Conservation (phyloP, 2,113 vertebrate genomes). For the Lichenostomus cassidix region DNA sequence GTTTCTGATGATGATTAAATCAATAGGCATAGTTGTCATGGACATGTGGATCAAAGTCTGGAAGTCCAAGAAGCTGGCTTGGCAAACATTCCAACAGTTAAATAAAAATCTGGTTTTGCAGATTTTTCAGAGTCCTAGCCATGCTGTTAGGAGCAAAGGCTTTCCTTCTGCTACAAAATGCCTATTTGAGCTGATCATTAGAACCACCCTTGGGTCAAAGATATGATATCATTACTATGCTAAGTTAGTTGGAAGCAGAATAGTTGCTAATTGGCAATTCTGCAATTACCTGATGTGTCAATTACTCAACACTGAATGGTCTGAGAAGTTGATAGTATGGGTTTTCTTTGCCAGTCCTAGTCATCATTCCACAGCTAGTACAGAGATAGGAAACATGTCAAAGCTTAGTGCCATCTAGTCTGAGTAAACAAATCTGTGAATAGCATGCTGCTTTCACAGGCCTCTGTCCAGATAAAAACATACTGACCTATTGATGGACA, state of each 20-base stretch:
- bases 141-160: background rate
- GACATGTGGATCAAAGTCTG: background rate
- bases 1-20: conserved; percentile 39
- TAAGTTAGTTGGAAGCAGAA: background rate
- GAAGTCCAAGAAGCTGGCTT: conserved; percentile 6
- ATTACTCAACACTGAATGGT: background rate
- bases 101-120: background rate
- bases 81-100: background rate
- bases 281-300: background rate
- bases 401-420: background rate
- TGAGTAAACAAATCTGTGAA: background rate
- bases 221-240: background rate
- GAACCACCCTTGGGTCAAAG: background rate
- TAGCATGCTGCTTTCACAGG: background rate
- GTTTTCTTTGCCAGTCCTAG: background rate
- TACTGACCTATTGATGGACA: background rate
- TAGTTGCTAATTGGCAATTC: background rate
- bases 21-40: background rate
- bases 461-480: background rate
- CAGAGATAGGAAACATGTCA: background rate
- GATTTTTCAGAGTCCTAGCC: background rate
- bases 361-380: background rate
- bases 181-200: background rate
- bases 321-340: background rate
- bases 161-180: background rate